phyloP scores from a whole-genome alignment of 2,888 invertebrate genomes.

The Athripsodes cinereus region DNA sequence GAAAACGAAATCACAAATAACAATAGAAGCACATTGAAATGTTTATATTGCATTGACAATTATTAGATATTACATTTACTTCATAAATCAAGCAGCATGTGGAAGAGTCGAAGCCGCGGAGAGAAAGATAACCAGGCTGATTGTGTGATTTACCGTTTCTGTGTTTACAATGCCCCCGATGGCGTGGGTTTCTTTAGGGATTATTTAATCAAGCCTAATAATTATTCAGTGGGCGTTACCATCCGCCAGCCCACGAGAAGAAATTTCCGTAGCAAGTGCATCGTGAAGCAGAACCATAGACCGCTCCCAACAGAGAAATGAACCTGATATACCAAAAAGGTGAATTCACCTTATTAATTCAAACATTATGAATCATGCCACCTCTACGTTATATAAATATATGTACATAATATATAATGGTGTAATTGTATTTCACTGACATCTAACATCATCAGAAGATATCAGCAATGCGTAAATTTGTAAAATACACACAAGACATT shows the following conservation, averaged over 20 bases:
- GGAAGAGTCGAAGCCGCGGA: background rate
- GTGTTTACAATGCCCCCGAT: background rate
- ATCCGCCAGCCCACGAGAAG: constrained; percentile 7
- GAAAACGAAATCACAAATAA: too few relatives aligned
- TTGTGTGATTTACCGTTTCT: background rate
- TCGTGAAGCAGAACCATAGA: background rate
- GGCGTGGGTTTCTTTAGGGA: constrained; percentile 6
- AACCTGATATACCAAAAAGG: background rate
- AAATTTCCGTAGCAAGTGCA: constrained; percentile 1
- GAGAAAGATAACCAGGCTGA: background rate
- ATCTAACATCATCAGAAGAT: too few relatives aligned
- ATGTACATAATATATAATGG: too few relatives aligned
- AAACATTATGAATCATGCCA: too few relatives aligned
- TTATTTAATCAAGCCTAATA: constrained; percentile 21
- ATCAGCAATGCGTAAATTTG: too few relatives aligned
- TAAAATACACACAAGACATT: too few relatives aligned
- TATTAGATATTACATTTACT: too few relatives aligned
- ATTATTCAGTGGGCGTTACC: constrained; percentile 17
- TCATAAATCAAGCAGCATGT: background rate
- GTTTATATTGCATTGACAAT: too few relatives aligned
- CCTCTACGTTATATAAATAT: too few relatives aligned
- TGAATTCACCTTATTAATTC: background rate
- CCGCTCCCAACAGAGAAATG: background rate
- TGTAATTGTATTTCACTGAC: too few relatives aligned
- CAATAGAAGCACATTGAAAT: too few relatives aligned